Evolutionary conservation across 64 coral and sea anemone genomes (phyloP), one percentile per base, ranked within the genome.

Genomic region (Anthopleura sola): DNA sequence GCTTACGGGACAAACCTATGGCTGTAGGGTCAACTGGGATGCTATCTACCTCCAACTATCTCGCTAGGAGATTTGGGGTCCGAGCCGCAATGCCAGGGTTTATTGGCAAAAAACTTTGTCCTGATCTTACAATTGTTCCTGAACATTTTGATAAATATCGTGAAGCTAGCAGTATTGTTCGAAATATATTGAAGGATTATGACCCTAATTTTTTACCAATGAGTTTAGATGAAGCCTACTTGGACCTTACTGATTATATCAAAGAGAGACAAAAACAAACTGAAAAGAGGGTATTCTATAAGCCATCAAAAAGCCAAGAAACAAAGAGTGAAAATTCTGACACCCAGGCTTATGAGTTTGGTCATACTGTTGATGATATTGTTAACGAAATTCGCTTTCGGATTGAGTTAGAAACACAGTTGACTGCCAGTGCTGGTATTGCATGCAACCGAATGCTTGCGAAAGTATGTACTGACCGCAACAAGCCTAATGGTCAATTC

Each of bases 81-180:
- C 86, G 97, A 38, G 97, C 97, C 23, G 97, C 92, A 20, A 99
- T 99, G 97, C 97, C 97, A 55, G 97, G 97, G 12, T 99, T 99
- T 85, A 99, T 99, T 82, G 97, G 86, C 28, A 99, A 95, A 81
- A 99, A 99, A 60, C 83, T 99, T 24, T 99, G 97, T 84, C 97
- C 93, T 37, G 81, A 99, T 48, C 87, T 99, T 7, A 83, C 83
- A 19, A 92, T 99, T 48, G 93, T 95, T 5, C 97, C 92, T 46
- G 3, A n/a, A 20, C 84, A 99, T 78, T 95, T 88, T 82, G 80
- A 92, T 53, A 99, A 95, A 46, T 99, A 99, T 54, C 90, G 87
- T 2, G 81, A 87, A 37, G 90, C 88, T 29, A 99, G 97, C 44
- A 55, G 64, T 15, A 85, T 94, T 24, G 85, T 99, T 1, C 87